phyloP scores from a whole-genome alignment of 2,113 vertebrate genomes.

The Pleuronectes platessa region DNA sequence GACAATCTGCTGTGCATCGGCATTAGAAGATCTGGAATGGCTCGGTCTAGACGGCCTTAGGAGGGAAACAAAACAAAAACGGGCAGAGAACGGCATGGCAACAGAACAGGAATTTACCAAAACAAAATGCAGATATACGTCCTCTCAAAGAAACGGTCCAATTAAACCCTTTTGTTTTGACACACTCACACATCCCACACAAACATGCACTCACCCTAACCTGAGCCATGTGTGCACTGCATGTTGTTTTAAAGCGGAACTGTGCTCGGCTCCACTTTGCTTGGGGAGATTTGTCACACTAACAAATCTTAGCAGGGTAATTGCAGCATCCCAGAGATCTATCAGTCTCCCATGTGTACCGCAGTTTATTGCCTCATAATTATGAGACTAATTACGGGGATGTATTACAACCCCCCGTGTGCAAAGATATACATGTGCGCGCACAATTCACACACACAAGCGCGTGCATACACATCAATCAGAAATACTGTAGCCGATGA shows the following conservation, averaged over 20 bases:
- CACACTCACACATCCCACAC: not conserved
- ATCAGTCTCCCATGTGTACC: constrained; percentile 70
- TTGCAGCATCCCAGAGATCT: constrained; percentile 68
- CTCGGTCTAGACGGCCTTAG: constrained; percentile 27
- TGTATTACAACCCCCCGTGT: constrained; percentile 69
- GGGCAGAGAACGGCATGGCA: not conserved
- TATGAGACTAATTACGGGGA: constrained; percentile 81
- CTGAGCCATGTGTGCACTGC: constrained; percentile 1
- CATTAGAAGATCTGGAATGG: constrained; percentile 33
- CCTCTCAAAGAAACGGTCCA: not conserved
- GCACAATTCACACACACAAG: constrained; percentile 20
- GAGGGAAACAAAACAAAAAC: not conserved
- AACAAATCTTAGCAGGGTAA: constrained; percentile 61
- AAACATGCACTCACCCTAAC: constrained; percentile 10
- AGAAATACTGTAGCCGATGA: constrained; percentile 67
- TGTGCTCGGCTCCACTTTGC: constrained; percentile 39
- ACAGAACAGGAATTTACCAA: constrained; percentile 32
- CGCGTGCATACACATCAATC: constrained; percentile 44
- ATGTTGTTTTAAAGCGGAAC: constrained; percentile 22
- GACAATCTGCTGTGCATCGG: constrained; percentile 44
- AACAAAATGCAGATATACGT: constrained; percentile 5
- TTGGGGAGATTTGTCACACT: constrained; percentile 66
- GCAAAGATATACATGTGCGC: constrained; percentile 20
- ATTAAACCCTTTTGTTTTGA: constrained; percentile 12
- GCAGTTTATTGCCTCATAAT: constrained; percentile 80